Percentiles rank a stretch among this genome's conserved stretches.
These are phyloP conservation scores for Micromesistius poutassou DNA, from an alignment of 2,797 vertebrate species.

Conservation along the genomic window DNA sequence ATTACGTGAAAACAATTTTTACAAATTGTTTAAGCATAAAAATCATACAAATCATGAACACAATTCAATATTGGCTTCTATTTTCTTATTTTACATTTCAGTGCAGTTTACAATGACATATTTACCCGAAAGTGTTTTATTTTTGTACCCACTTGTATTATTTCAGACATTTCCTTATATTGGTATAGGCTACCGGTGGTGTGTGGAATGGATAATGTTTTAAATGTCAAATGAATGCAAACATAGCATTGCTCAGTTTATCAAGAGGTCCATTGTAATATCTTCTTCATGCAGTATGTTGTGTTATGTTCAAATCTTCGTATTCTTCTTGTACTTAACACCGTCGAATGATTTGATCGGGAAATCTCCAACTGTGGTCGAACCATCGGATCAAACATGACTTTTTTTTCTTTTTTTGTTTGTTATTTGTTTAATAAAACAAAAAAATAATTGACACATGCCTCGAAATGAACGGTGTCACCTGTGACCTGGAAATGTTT, in stretches of 20 bases:
- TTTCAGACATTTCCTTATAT: slow-evolving; percentile 53
- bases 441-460: not conserved
- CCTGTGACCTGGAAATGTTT: slow-evolving; percentile 64
- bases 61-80: slow-evolving; percentile 37
- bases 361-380: not conserved
- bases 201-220: slow-evolving; percentile 57
- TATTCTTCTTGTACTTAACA: not conserved
- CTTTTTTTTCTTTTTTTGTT: no score
- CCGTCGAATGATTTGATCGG: not conserved
- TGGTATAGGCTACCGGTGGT: slow-evolving; percentile 40
- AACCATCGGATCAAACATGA: not conserved
- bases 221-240: not conserved
- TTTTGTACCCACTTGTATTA: slow-evolving; percentile 72
- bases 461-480: not conserved
- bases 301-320: not conserved
- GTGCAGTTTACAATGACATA: slow-evolving; percentile 50
- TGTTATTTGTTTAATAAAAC: slow-evolving; percentile 4
- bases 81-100: slow-evolving; percentile 60
- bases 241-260: not conserved
- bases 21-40: slow-evolving; percentile 31
- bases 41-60: slow-evolving; percentile 37
- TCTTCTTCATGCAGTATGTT: not conserved
- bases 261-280: slow-evolving; percentile 1
- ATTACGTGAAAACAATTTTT: slow-evolving; percentile 27
- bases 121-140: slow-evolving; percentile 67